phyloP scores from a whole-genome alignment of 1,140 invertebrate species.

The Papilio polyxenes region DNA sequence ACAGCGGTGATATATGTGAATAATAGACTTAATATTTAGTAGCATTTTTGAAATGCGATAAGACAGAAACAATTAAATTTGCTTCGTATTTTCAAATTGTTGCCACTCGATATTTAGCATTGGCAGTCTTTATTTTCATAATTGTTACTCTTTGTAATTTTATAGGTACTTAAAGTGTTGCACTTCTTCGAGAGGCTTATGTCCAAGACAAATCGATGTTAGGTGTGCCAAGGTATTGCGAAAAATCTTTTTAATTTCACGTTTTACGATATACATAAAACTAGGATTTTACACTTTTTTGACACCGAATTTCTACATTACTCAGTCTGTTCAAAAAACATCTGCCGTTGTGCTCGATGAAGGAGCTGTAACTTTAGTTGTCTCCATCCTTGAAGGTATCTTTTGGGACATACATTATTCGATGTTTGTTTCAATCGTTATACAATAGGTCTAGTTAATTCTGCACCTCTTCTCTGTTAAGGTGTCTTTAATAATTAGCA shows the following conservation, averaged over 20 bases:
- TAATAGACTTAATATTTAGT: not conserved
- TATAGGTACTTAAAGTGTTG: not conserved
- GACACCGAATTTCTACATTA: not conserved
- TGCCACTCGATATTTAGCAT: not conserved
- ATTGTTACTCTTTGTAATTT: not conserved
- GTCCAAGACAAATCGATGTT: not conserved
- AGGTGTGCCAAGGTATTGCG: not conserved
- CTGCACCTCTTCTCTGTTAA: not conserved
- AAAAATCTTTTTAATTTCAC: too few relatives aligned
- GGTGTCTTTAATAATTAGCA: not conserved
- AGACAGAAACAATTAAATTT: not conserved
- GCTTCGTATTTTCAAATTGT: not conserved
- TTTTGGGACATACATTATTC: not conserved
- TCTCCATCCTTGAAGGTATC: not conserved
- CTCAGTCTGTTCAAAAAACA: not conserved
- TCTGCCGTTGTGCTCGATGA: not conserved
- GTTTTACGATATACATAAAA: not conserved
- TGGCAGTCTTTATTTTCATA: not conserved
- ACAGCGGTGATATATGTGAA: constrained; percentile 20
- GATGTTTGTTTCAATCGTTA: not conserved
- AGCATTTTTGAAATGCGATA: constrained; percentile 25
- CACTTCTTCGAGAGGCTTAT: not conserved
- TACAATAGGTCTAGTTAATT: not conserved
- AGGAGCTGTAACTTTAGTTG: too few relatives aligned
- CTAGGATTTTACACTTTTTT: not conserved